These are phyloP conservation scores for Myotis yumanensis DNA, from an alignment of 2,113 vertebrate genomes.

Conservation along the genomic window DNA sequence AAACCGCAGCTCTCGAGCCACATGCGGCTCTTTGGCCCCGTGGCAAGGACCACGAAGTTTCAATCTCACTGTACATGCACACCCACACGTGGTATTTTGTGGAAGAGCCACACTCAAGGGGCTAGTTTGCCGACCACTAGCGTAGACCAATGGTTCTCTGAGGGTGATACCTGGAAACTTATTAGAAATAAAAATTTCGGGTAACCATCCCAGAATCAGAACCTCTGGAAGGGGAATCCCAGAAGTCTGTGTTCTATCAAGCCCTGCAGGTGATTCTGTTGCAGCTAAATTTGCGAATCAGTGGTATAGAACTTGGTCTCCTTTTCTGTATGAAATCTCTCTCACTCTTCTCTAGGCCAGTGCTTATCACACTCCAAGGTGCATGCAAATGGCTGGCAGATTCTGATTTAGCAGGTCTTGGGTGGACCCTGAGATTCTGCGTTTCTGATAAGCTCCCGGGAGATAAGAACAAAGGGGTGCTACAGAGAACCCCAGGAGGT, in stretches of 20 bases:
- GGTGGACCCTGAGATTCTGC: neutral
- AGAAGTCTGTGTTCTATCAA: too few relatives aligned
- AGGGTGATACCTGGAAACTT: neutral
- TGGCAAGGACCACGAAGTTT: too few relatives aligned
- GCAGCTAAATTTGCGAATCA: neutral
- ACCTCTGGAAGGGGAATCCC: neutral
- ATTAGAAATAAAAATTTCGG: neutral
- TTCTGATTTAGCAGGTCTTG: neutral
- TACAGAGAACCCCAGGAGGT: neutral
- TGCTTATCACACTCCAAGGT: too few relatives aligned
- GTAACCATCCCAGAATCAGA: neutral
- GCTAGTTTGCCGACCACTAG: too few relatives aligned
- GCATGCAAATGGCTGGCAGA: neutral
- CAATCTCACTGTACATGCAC: too few relatives aligned
- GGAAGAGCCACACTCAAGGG: too few relatives aligned
- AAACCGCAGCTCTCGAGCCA: too few relatives aligned
- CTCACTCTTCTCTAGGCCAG: neutral
- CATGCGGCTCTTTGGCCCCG: too few relatives aligned
- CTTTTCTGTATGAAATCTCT: neutral
- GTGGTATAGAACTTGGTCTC: neutral
- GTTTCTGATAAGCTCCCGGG: neutral
- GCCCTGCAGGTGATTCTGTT: neutral
- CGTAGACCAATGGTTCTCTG: neutral
- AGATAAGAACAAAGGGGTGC: neutral
- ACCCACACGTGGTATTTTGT: too few relatives aligned